Evolutionary conservation across 2,888 invertebrate species (phyloP), one percentile per base, ranked within the genome.

Genomic region (Cheilosia grossa): DNA sequence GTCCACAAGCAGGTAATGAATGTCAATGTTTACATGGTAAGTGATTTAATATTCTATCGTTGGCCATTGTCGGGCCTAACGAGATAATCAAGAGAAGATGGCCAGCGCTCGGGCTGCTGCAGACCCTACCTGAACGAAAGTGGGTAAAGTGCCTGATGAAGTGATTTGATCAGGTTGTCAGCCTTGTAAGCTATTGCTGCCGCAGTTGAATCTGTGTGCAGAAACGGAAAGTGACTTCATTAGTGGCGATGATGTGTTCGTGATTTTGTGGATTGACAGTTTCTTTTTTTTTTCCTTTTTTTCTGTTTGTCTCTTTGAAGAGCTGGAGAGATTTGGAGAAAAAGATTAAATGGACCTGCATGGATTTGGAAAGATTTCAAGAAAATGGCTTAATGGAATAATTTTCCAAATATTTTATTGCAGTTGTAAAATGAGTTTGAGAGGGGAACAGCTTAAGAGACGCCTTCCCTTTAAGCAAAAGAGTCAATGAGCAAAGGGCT

Each of bases 21-120:
- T 82, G 86, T 87, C 86, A 87, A 87, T 87, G 87, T 87, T 87
- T 87, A 87, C 87, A 87, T 87, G 82, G 81, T 82, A 87, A 77
- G 78, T 77, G 87, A 81, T 83, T 87, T 81, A 86, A 86, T 86
- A 86, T 87, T 87, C 86, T 81, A 73, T 77, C 86, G 86, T 73
- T 80, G 73, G 79, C 72, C 80, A 85, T 87, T 82, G 82, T 70
- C 72, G 82, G 70, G 77, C 72, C 80, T 82, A 78, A 87, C 82
- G 86, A 80, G 86, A 85, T 85, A 85, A 85, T 85, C 85, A 85
- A 85, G 81, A 51, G 81, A 81, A 61, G 67, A 83, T 58, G 81
- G 51, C 64, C 53, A 51, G 56, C 63, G 51, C 49, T 67, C 40
- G 44, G 27, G 19, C 51, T 9, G 30, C 54, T 4, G 42, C 61